Evolutionary conservation across 2,113 vertebrate species (phyloP), one percentile per base, ranked within the genome.

Genomic region (Platycercus adscitus): DNA sequence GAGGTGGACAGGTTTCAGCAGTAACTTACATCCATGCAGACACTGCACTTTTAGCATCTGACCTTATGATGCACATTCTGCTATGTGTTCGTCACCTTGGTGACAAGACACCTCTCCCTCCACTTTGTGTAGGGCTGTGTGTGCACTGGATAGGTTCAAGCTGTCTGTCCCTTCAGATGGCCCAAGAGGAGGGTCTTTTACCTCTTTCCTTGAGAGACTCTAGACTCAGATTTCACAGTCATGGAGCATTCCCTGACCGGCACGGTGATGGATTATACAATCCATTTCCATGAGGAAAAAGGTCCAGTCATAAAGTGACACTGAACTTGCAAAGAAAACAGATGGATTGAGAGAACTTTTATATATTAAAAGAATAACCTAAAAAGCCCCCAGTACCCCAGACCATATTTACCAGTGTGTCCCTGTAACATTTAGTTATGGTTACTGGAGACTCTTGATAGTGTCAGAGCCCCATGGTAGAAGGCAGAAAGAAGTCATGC

Each of bases 121-220:
- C 17, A 31, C 60, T 52, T 39, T 80, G 60, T 4, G 1, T 8
- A 58, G 58, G 26, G 58, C 41, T 68, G 4, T 55, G 56, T 9
- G n/a, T 35, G 78, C 29, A 75, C 16, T 2, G 2, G 10, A n/a
- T 49, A 86, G 52, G 33, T 81, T 86, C 65, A 55, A 94, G 52
- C 43, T 78, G 80, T 33, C 81, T 96, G 80, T 88, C 90, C 85
- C 72, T 91, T 93, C 58, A 68, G 55, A 71, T 25, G 82, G 86
- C 76, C 81, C 88, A 91, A 96, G 23, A 92, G 72, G 39, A 93
- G 72, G 29, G 72, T 90, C 88, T 95, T 96, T 96, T 94, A 96
- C 95, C 92, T 95, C 93, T 94, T 97, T 97, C 80, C 93, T 95
- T 92, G 92, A 91, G 94, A 91, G 81, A 96, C 41, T 95, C 81